A percentile compares a stretch with the other conserved stretches of the same genome.
phyloP scores from a whole-genome alignment of 2,888 invertebrate genomes.

The Buathra laborator region DNA sequence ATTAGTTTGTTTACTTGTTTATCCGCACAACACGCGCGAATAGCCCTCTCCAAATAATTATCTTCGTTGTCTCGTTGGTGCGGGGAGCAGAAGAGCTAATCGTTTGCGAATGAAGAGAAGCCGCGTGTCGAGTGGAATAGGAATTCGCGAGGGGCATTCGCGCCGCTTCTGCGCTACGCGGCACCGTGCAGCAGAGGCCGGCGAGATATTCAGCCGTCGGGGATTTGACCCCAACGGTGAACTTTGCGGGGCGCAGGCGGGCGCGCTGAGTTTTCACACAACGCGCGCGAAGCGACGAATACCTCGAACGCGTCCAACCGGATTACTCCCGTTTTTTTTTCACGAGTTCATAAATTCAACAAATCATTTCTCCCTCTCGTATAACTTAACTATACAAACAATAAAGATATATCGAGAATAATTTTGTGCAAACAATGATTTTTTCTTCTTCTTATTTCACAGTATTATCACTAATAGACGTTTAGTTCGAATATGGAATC shows the following conservation, averaged over 20 bases:
- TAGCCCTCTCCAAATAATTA: constrained; percentile 8
- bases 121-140: constrained; percentile 2
- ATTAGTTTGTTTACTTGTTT: constrained; percentile 35
- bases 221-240: constrained; percentile 23
- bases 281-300: not conserved
- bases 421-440: constrained; percentile 1
- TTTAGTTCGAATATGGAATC: constrained; percentile 70
- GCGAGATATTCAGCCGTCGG: not conserved
- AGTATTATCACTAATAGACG: constrained; percentile 20
- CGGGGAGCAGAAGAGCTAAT: not conserved
- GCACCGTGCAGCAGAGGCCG: not conserved
- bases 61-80: not conserved
- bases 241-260: constrained; percentile 1
- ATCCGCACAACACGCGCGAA: constrained; percentile 6
- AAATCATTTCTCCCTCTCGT: not conserved
- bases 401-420: not conserved
- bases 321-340: not conserved
- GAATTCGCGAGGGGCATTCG: not conserved
- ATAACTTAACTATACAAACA: not conserved
- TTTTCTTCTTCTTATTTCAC: not conserved
- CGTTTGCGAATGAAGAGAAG: constrained; percentile 5
- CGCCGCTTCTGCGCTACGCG: constrained; percentile 1
- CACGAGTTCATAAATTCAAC: not conserved
- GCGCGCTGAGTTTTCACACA: not conserved
- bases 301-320: not conserved